These are phyloP conservation scores for Betta splendens DNA, from an alignment of 2,797 vertebrate genomes.

Conservation along the genomic window DNA sequence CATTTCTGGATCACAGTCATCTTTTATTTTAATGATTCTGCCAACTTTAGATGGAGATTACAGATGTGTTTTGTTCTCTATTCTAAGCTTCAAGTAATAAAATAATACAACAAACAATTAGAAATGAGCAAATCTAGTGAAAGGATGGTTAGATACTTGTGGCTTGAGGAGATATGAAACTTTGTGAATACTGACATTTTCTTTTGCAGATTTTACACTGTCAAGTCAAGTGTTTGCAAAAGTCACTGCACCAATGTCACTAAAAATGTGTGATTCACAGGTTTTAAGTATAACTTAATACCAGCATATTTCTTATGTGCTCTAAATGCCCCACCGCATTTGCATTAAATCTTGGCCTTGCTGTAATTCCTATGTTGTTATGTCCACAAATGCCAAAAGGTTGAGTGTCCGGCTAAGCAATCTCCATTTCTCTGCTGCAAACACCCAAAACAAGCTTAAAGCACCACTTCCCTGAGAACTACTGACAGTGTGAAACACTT, in stretches of 20 bases:
- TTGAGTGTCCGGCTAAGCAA: background rate
- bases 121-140: background rate
- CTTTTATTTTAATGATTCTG: background rate
- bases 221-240: too few relatives aligned
- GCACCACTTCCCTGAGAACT: conserved; percentile 32
- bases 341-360: too few relatives aligned
- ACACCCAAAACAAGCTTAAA: conserved; percentile 37
- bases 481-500: conserved; percentile 35
- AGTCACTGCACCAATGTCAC: too few relatives aligned
- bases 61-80: background rate
- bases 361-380: background rate
- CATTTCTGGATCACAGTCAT: too few relatives aligned
- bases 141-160: background rate
- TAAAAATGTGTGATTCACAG: too few relatives aligned
- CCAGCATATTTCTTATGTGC: too few relatives aligned
- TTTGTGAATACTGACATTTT: background rate
- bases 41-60: background rate
- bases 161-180: too few relatives aligned
- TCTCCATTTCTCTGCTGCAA: conserved; percentile 23
- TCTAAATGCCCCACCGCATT: too few relatives aligned
- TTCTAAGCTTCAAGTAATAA: background rate
- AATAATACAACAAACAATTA: background rate
- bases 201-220: background rate
- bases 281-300: too few relatives aligned
- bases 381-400: too few relatives aligned